A percentile compares a stretch with the other conserved stretches of the same genome.
Conservation (phyloP, 1,140 invertebrate genomes). For the Euschistus heros region DNA sequence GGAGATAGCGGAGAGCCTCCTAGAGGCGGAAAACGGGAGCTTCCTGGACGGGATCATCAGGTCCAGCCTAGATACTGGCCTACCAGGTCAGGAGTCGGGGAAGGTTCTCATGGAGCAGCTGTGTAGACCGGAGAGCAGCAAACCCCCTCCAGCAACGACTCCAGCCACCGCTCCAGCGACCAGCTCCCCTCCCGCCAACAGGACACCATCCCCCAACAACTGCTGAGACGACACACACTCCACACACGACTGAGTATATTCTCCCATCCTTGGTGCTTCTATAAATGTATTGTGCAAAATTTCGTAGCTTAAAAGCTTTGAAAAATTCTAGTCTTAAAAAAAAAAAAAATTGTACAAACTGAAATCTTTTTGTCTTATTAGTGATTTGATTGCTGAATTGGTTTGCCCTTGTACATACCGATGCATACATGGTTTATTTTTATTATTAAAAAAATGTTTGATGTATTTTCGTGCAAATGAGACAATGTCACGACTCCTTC, state of each 20-base stretch:
- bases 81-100: conserved; percentile 34
- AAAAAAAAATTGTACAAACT: conserved; percentile 22
- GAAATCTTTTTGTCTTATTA: conserved; percentile 1
- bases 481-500: too few species aligned
- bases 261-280: conserved; percentile 23
- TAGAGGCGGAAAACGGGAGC: conserved; percentile 56
- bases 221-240: conserved; percentile 18
- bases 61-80: conserved; percentile 56
- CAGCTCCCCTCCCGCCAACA: conserved; percentile 4
- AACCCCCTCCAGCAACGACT: background rate
- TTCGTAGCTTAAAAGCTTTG: conserved; percentile 25
- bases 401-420: background rate
- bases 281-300: conserved; percentile 20
- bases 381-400: conserved; percentile 23
- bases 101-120: conserved; percentile 59
- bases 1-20: conserved; percentile 48
- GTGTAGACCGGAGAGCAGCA: conserved; percentile 36
- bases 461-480: too few species aligned
- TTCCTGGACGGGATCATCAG: conserved; percentile 71
- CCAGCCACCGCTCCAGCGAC: conserved; percentile 5
- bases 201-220: conserved; percentile 1
- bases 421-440: background rate
- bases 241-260: conserved; percentile 15
- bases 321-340: conserved; percentile 24
- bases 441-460: too few species aligned